A percentile compares a stretch with the other conserved stretches of the same genome.
phyloP scores from a whole-genome alignment of 2,888 invertebrate genomes.

The Glaucopsyche alexis region DNA sequence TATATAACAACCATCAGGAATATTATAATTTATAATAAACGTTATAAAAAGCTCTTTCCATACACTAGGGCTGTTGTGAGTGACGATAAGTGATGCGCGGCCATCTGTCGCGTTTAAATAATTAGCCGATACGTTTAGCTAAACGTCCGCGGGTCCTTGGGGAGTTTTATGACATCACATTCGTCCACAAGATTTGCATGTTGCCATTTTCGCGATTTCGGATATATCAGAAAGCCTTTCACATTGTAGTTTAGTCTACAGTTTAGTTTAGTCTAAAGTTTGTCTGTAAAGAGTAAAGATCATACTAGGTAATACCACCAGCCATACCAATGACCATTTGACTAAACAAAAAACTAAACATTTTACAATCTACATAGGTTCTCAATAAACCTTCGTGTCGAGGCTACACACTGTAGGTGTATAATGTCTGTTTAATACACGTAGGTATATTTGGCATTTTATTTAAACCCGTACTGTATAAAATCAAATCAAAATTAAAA shows the following conservation, averaged over 20 bases:
- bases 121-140: conserved; percentile 32
- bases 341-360: no score
- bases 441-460: not conserved
- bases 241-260: not conserved
- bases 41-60: not conserved
- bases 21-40: not conserved
- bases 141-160: not conserved
- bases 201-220: not conserved
- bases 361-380: not conserved
- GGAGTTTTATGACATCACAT: not conserved
- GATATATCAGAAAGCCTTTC: not conserved
- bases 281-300: not conserved
- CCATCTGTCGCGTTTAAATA: conserved; percentile 38
- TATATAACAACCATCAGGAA: not conserved
- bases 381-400: not conserved
- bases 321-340: not conserved
- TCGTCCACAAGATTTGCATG: conserved; percentile 4
- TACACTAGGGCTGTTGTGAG: not conserved
- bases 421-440: no score
- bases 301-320: not conserved
- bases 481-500: no score
- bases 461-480: not conserved
- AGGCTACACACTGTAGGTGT: no score
- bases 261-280: no score
- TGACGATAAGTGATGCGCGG: conserved; percentile 29